phyloP scores from a whole-genome alignment of 2,888 invertebrate genomes.

The Tenthredo mesomela region DNA sequence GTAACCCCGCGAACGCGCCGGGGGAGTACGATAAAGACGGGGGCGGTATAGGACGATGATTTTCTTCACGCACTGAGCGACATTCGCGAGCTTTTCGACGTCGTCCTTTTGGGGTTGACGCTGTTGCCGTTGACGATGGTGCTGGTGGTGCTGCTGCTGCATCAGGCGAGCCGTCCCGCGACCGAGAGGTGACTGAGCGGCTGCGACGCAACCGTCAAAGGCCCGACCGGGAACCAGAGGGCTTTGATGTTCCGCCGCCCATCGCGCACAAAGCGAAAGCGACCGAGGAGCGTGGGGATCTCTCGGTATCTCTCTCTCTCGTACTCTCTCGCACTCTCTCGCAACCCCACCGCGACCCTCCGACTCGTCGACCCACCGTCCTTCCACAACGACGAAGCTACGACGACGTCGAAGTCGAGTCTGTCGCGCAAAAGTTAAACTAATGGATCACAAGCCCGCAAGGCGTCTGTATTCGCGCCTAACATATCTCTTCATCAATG shows the following conservation, averaged over 20 bases:
- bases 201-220: constrained; percentile 76
- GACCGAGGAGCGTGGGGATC: constrained; percentile 66
- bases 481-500: neutral
- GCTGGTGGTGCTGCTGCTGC: constrained; percentile 39
- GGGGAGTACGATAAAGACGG: constrained; percentile 4
- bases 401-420: neutral
- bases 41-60: neutral
- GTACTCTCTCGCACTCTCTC: constrained; percentile 53
- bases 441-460: neutral
- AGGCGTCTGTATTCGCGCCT: neutral
- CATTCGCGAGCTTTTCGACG: constrained; percentile 25
- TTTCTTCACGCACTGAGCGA: constrained; percentile 2
- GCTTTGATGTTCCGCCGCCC: constrained; percentile 77
- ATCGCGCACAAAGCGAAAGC: constrained; percentile 76
- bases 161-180: constrained; percentile 52
- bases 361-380: constrained; percentile 11
- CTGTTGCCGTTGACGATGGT: neutral
- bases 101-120: neutral
- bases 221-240: constrained; percentile 75
- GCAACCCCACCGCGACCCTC: constrained; percentile 46
- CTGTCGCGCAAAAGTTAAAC: neutral
- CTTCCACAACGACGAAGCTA: constrained; percentile 1
- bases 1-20: constrained; percentile 51
- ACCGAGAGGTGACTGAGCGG: constrained; percentile 77
- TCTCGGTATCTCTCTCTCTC: constrained; percentile 53